Conservation (phyloP, 2,113 vertebrate species). For the Vidua chalybeata region DNA sequence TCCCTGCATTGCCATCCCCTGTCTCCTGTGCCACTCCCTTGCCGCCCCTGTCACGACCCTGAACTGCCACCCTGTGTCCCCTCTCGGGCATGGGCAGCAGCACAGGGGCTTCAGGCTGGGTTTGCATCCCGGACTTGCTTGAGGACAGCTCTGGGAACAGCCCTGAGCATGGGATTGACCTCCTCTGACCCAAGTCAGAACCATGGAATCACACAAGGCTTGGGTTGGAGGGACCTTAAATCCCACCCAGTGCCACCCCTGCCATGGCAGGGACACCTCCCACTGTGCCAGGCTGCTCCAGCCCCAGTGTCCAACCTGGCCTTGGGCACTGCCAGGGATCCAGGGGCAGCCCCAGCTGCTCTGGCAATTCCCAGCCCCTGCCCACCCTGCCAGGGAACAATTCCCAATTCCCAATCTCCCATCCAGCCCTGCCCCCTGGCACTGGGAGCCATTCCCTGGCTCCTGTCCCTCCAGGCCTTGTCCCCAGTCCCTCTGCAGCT, state of each 20-base stretch:
- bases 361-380: no score
- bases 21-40: not conserved
- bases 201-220: fast-evolving
- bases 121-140: not conserved
- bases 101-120: not conserved
- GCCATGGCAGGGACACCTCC: not conserved
- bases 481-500: no score
- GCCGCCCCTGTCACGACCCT: not conserved
- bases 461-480: no score
- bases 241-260: not conserved
- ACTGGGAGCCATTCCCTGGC: no score
- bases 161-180: fast-evolving
- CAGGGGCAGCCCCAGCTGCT: not conserved
- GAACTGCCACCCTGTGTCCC: not conserved
- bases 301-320: not conserved
- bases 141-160: not conserved
- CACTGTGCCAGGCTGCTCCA: not conserved
- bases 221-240: fast-evolving
- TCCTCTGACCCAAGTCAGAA: not conserved
- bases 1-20: not conserved
- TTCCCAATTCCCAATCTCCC: no score
- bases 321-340: not conserved
- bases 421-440: no score
- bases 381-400: no score
- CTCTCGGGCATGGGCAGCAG: fast-evolving